A percentile compares a stretch with the other conserved stretches of the same genome.
Evolutionary conservation across 2,888 invertebrate genomes (phyloP).

Genomic region (Drosophila anceps): DNA sequence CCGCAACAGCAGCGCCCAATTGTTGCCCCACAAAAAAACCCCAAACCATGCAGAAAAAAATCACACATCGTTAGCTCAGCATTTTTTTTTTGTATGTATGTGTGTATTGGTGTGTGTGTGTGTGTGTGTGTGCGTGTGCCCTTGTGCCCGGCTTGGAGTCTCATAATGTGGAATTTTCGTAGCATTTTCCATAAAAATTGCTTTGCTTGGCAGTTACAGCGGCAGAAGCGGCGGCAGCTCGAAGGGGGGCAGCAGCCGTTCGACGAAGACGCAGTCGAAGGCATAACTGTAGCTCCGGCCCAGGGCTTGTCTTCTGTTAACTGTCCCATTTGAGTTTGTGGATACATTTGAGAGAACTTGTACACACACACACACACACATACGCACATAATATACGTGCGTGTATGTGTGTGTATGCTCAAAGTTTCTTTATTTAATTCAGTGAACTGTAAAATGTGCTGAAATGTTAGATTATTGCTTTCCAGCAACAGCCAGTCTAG

Average conservation of each 20-base stretch:
- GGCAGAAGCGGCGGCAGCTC: background rate
- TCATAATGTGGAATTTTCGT: slow-evolving; percentile 80
- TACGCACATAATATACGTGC: slow-evolving; percentile 18
- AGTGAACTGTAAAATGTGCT: slow-evolving; percentile 79
- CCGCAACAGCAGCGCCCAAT: slow-evolving; percentile 61
- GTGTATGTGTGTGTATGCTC: slow-evolving; percentile 45
- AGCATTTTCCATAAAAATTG: slow-evolving; percentile 80
- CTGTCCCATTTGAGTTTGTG: slow-evolving; percentile 73
- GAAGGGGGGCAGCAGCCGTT: background rate
- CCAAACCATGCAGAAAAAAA: slow-evolving; percentile 77
- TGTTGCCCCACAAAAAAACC: slow-evolving; percentile 55
- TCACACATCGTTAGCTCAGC: slow-evolving; percentile 79
- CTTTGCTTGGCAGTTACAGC: slow-evolving; percentile 68
- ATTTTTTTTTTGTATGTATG: slow-evolving; percentile 65
- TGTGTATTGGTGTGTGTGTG: slow-evolving; percentile 49
- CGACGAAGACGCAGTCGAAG: slow-evolving; percentile 42
- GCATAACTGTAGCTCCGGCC: slow-evolving; percentile 18
- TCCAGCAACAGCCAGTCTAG: slow-evolving; percentile 37
- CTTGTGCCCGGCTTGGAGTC: slow-evolving; percentile 50
- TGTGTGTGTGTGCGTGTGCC: slow-evolving; percentile 53
- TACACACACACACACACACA: slow-evolving; percentile 37
- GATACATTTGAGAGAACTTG: slow-evolving; percentile 66
- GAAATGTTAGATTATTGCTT: slow-evolving; percentile 79
- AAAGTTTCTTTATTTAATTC: slow-evolving; percentile 81
- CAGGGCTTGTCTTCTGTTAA: slow-evolving; percentile 61